phyloP scores from a whole-genome alignment of 2,888 invertebrate species.

The Drosophila seclusa region DNA sequence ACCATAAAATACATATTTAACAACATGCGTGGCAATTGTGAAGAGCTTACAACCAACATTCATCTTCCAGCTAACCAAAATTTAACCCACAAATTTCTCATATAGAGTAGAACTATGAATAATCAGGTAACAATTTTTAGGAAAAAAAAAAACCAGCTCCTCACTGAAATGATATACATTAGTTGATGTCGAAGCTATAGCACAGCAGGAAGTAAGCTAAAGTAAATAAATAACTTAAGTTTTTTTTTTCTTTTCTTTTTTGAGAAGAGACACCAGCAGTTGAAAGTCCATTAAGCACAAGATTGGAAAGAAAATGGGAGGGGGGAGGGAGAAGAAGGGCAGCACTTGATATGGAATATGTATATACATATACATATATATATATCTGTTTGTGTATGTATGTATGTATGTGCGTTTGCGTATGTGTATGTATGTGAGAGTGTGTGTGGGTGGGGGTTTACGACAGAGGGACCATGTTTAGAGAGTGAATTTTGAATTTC shows the following conservation, averaged over 20 bases:
- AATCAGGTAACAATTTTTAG: background rate
- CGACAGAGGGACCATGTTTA: background rate
- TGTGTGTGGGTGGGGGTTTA: background rate
- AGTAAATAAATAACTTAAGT: background rate
- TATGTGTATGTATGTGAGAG: background rate
- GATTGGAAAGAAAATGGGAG: background rate
- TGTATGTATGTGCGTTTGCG: background rate
- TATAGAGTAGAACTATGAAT: background rate
- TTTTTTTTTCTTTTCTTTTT: background rate
- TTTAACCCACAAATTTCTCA: background rate
- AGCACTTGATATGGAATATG: background rate
- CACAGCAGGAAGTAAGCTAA: constrained; percentile 10
- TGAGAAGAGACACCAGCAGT: background rate
- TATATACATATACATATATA: background rate
- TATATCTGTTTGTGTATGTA: background rate
- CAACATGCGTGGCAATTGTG: background rate
- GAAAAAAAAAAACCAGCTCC: background rate
- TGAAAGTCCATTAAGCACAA: constrained; percentile 17
- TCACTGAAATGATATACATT: background rate
- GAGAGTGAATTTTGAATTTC: constrained; percentile 34
- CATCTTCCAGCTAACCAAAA: background rate
- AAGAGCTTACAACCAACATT: background rate
- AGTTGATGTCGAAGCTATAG: constrained; percentile 18
- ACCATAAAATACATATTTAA: background rate
- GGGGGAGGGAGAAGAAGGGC: background rate